A percentile compares a stretch with the other conserved stretches of the same genome.
Conservation (phyloP, 2,888 invertebrate genomes). For the Rugalucina vietnamica region DNA sequence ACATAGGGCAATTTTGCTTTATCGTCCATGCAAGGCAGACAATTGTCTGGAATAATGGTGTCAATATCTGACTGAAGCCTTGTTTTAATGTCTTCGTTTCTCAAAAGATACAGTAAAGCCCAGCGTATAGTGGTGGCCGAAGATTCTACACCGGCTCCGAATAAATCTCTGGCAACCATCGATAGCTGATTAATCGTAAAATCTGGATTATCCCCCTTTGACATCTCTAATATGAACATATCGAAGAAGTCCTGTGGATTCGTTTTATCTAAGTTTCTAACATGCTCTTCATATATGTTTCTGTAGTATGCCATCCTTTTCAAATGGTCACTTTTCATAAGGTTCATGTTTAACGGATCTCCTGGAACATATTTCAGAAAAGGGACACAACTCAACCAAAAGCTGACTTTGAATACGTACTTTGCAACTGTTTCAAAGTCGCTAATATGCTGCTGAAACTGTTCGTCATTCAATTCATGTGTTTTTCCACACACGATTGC, state of each 20-base stretch:
- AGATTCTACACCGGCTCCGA: constrained; percentile 57
- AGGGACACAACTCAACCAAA: constrained; percentile 41
- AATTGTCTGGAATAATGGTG: constrained; percentile 18
- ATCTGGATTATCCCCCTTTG: background rate
- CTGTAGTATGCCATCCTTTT: background rate
- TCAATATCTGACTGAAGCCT: background rate
- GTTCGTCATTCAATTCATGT: constrained; percentile 69
- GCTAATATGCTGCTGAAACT: too few relatives aligned
- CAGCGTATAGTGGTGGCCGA: constrained; percentile 54
- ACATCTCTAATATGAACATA: constrained; percentile 44
- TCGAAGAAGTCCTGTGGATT: constrained; percentile 55
- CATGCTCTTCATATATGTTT: constrained; percentile 40
- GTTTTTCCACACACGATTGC: constrained; percentile 67
- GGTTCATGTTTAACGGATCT: constrained; percentile 30
- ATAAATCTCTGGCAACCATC: constrained; percentile 45
- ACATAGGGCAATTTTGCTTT: constrained; percentile 42
- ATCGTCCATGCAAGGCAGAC: constrained; percentile 37
- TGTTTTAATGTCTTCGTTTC: background rate
- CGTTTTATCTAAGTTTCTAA: constrained; percentile 40
- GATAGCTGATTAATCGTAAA: constrained; percentile 5
- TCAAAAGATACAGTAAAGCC: constrained; percentile 44
- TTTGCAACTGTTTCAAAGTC: too few relatives aligned
- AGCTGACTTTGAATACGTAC: constrained; percentile 2
- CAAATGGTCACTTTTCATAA: background rate
- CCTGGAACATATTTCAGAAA: constrained; percentile 41